Conservation (phyloP, 1,140 invertebrate genomes). For the Myzus persicae region DNA sequence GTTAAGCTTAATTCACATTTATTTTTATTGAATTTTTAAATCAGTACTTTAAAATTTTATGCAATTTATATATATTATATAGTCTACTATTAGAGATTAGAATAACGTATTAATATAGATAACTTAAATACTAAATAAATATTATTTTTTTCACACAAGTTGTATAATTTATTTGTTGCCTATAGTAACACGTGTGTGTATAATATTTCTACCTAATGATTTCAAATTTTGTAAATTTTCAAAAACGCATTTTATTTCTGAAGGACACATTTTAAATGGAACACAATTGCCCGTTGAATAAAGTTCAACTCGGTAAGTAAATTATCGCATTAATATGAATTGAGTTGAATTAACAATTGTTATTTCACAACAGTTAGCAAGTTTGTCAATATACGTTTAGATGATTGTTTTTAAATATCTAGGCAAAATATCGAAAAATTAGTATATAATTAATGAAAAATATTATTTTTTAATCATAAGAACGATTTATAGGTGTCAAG, state of each 20-base stretch:
- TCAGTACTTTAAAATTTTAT: too few species aligned
- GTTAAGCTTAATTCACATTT: too few species aligned
- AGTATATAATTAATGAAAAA: too few species aligned
- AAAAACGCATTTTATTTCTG: not conserved
- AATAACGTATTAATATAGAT: not conserved
- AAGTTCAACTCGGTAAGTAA: not conserved
- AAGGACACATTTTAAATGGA: not conserved
- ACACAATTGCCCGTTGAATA: not conserved
- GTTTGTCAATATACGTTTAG: not conserved
- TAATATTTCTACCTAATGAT: not conserved
- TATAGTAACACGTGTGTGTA: not conserved
- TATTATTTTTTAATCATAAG: too few species aligned
- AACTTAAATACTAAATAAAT: not conserved
- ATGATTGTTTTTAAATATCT: too few species aligned
- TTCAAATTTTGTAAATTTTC: not conserved
- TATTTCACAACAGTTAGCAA: too few species aligned
- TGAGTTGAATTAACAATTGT: not conserved
- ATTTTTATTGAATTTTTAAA: too few species aligned
- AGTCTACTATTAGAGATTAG: too few species aligned
- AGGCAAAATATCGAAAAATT: too few species aligned
- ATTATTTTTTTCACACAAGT: not conserved
- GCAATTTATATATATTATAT: too few species aligned
- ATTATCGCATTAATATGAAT: not conserved
- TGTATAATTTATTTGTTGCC: not conserved
- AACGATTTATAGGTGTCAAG: too few species aligned